Base-by-base conservation (phyloP, 2,888 invertebrate genomes). In the Machimus rusticus region DNA sequence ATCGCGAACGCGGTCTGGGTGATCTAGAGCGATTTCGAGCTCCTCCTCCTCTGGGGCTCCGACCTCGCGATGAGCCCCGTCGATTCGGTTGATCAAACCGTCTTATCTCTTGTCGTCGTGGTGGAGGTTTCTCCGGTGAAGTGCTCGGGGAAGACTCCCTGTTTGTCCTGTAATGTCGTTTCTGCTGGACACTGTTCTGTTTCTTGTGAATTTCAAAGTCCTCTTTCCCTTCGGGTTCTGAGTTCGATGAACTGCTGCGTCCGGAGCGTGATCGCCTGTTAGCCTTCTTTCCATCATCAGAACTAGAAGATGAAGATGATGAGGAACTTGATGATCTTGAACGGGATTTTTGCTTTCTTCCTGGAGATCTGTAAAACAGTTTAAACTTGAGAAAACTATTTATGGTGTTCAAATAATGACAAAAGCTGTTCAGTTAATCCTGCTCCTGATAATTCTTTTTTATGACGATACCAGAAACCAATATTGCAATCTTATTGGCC, bases 141-240 rank as follows among this genome's bases (percentile, higher is more conserved):
- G 92, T 92, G 90, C 95, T 95, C 37, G 94, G 95, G 1, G 95
- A 96, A 4, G 96, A 97, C 91, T 97, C 97, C 88, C 96, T 96
- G 91, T 97, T 97, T 87, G 96, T 97, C 16, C 97, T 94, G 91
- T 98, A 98, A 89, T 98, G 97, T 12, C 98, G 95, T 91, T 98
- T 98, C 91, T 97, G 97, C 91, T 98, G 97, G 14, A 96, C 95
- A 92, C 97, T 94, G 93, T 97, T 94, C 93, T 96, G 95, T 93
- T 97, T 96, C 93, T 97, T 94, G 90, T 95, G 93, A 89, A 96
- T 95, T 91, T 96, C 96, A 91, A 96, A 96, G 90, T 95, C 95
- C 88, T 93, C 94, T 89, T 94, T 94, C 57, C 93, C 93, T 85
- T 91, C 91, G 57, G 91, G 91, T 12, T 92, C 91, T 5, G 92